phyloP scores from a whole-genome alignment of 2,888 invertebrate species.

The Stenchaetothrips biformis region DNA sequence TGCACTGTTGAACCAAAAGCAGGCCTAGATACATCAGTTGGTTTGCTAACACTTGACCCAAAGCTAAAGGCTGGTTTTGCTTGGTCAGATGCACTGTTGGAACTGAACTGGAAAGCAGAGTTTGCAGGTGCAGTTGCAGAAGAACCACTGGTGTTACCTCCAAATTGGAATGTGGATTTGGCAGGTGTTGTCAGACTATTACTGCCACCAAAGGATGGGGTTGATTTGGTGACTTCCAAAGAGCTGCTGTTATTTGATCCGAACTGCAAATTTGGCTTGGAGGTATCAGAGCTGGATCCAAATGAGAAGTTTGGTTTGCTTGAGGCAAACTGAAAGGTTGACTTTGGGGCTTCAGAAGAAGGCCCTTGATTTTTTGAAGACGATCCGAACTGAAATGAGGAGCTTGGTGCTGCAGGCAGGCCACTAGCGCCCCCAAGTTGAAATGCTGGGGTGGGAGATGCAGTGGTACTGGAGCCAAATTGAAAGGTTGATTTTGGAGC shows the following conservation, averaged over 20 bases:
- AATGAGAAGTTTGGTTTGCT: background rate
- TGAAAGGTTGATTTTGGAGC: background rate
- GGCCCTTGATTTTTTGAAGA: background rate
- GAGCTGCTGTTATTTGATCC: background rate
- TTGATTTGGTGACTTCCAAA: background rate
- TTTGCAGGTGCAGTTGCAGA: background rate
- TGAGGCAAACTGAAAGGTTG: background rate
- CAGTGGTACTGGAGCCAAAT: background rate
- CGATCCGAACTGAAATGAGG: background rate
- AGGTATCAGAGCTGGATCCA: background rate
- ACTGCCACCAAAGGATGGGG: background rate
- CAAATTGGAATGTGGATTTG: background rate
- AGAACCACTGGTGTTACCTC: background rate
- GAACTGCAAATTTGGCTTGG: background rate
- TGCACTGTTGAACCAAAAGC: background rate
- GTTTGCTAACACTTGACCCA: too few relatives aligned
- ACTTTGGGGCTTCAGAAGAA: background rate
- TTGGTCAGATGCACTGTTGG: background rate
- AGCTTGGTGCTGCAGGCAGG: background rate
- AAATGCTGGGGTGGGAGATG: too few relatives aligned
- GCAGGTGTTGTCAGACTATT: background rate
- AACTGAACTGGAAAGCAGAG: slow-evolving; percentile 1
- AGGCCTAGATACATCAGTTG: background rate
- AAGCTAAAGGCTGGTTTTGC: background rate
- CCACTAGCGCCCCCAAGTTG: background rate